Evolutionary conservation across 2,888 invertebrate species (phyloP), one percentile per base, ranked within the genome.

Genomic region (Cheilosia impressa): DNA sequence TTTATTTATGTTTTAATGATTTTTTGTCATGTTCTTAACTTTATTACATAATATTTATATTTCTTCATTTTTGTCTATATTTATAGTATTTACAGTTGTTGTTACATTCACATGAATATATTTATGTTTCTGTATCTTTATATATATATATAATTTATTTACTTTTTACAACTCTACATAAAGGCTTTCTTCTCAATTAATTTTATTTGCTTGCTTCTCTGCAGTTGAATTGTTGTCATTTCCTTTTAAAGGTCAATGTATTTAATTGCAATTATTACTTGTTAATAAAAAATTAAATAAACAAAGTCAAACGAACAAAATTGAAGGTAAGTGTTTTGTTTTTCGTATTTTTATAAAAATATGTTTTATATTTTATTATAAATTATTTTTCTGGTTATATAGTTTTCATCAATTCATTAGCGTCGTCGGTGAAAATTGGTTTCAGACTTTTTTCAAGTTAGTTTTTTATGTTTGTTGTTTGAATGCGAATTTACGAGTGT

Each of bases 391-490:
- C 31, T 19, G 17, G 7, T 50, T 50, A 10, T 22, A 13, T 19
- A 19, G 22, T 52, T 22, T 24, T 75, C 15, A 52, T 85, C 85
- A 85, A 85, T 85, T 85, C 81, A 62, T 76, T 77, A 52, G 85
- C 57, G 76, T 77, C 57, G 76, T 81, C 85, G 85, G 76, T 85
- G 76, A 81, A 81, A 76, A 85, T 76, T 45, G 72, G 63, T 76
- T 62, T 85, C 81, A 85, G 81, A 85, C 85, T 81, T 85, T 68
- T 85, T 69, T 75, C 69, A 79, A 83, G 75, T 80, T 73, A 75
- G 80, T 69, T 75, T 52, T 41, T 66, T 68, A 63, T 53, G 15
- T 47, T 63, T 22, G 10, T 27, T 65, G 41, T 38, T 57, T 65
- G 41, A 52, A 47, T 22, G 52, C 4, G 38, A 38, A 15, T 57